A percentile compares a stretch with the other conserved stretches of the same genome.
Conservation (phyloP, 2,888 invertebrate genomes). For the Clivina fossor region DNA sequence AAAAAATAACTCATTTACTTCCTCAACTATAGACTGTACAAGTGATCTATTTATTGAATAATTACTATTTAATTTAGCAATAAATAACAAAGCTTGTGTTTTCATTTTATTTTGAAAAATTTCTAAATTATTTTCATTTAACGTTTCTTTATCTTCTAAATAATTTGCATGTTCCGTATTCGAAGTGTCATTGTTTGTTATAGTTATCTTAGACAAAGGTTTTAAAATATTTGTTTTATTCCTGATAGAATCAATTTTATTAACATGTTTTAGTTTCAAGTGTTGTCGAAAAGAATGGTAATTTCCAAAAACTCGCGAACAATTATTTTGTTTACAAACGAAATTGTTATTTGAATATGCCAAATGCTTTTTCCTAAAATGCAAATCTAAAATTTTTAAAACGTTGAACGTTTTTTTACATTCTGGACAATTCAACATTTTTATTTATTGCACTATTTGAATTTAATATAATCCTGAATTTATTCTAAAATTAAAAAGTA, state of each 20-base stretch:
- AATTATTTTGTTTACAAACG: constrained; percentile 30
- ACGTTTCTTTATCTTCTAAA: no score
- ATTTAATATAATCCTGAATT: no score
- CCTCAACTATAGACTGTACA: constrained; percentile 29
- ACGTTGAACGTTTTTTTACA: constrained; percentile 24
- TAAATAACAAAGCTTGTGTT: constrained; percentile 15
- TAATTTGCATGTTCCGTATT: constrained; percentile 6
- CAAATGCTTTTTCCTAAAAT: constrained; percentile 28
- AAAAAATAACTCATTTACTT: constrained; percentile 23
- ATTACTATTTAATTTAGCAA: constrained; percentile 25
- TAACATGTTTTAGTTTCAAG: constrained; percentile 28
- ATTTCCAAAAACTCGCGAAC: constrained; percentile 32
- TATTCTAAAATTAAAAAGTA: no score
- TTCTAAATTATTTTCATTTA: no score
- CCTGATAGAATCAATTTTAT: constrained; percentile 4
- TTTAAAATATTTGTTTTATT: constrained; percentile 1
- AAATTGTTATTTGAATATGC: constrained; percentile 16
- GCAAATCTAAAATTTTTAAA: constrained; percentile 23
- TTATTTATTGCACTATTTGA: no score
- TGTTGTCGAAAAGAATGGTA: constrained; percentile 31
- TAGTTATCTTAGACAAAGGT: background rate
- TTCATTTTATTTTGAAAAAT: constrained; percentile 17
- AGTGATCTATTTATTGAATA: constrained; percentile 22
- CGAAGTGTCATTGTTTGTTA: no score
- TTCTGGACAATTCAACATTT: constrained; percentile 29